Evolutionary conservation across 2,113 vertebrate genomes (phyloP).

Genomic region (Dipodomys ordii): DNA sequence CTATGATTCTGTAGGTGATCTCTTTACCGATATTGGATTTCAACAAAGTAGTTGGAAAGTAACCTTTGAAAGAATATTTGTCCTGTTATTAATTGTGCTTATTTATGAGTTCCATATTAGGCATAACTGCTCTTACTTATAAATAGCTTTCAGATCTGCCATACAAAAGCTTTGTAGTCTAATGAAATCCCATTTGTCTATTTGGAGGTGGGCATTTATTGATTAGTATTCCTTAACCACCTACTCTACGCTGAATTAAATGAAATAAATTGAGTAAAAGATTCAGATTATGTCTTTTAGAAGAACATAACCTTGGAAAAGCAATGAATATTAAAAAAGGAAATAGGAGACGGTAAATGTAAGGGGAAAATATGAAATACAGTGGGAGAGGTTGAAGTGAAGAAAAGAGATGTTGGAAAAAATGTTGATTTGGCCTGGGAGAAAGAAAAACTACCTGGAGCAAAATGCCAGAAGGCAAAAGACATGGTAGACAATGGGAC

Average conservation of each 20-base stretch:
- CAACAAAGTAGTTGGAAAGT: neutral
- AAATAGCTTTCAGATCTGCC: constrained; percentile 16
- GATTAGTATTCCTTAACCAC: constrained; percentile 1
- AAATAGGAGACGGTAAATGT: neutral
- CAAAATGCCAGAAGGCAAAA: neutral
- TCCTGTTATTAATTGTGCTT: neutral
- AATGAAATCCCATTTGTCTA: neutral
- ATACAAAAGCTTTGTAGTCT: neutral
- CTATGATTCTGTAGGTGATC: neutral
- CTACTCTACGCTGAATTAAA: neutral
- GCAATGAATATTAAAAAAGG: neutral
- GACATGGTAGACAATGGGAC: neutral
- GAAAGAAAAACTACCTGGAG: neutral
- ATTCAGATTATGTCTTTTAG: neutral
- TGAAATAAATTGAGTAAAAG: constrained; percentile 14
- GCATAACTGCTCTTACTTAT: neutral
- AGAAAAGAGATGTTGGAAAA: neutral
- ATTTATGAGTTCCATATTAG: neutral
- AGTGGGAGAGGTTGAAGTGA: neutral
- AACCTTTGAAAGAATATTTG: neutral
- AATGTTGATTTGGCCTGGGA: neutral
- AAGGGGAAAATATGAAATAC: neutral
- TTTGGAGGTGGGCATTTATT: neutral
- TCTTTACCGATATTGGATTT: neutral
- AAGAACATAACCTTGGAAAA: neutral